phyloP scores from a whole-genome alignment of 2,113 vertebrate genomes.

The Chaetodon trifascialis region DNA sequence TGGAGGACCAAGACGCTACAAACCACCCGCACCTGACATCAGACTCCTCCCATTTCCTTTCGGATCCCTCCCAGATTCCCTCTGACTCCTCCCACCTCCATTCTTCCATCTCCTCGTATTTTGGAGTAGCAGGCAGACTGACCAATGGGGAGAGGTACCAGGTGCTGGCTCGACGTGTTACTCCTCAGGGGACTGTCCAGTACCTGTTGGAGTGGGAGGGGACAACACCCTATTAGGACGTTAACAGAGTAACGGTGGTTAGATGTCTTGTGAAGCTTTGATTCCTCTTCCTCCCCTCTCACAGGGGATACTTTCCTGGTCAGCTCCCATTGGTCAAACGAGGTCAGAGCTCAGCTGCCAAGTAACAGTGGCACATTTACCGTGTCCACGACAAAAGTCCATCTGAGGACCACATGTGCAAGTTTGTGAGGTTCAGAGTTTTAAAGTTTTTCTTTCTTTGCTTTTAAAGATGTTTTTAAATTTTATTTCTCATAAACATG shows the following conservation, averaged over 20 bases:
- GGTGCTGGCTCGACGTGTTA: slow-evolving; percentile 93
- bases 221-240: slow-evolving; percentile 89
- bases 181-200: slow-evolving; percentile 92
- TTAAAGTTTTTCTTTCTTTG: not conserved
- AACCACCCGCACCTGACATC: slow-evolving; percentile 79
- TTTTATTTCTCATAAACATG: not conserved
- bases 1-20: slow-evolving; percentile 81
- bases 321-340: not conserved
- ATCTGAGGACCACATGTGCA: not conserved
- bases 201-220: slow-evolving; percentile 98
- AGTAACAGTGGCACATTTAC: not conserved
- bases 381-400: not conserved
- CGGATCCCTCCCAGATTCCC: slow-evolving; percentile 52
- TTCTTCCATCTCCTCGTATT: slow-evolving; percentile 95
- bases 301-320: not conserved
- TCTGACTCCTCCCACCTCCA: slow-evolving; percentile 90
- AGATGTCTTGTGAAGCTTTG: slow-evolving; percentile 23
- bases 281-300: slow-evolving; percentile 19
- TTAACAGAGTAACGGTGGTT: not conserved
- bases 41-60: slow-evolving; percentile 83
- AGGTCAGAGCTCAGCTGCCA: not conserved
- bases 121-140: slow-evolving; percentile 90
- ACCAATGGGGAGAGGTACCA: slow-evolving; percentile 95
- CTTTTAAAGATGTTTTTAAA: not conserved
- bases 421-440: not conserved